Percentiles rank a stretch among this genome's conserved stretches.
Evolutionary conservation across 2,888 invertebrate genomes (phyloP).

Genomic region (Schizaphis graminum): DNA sequence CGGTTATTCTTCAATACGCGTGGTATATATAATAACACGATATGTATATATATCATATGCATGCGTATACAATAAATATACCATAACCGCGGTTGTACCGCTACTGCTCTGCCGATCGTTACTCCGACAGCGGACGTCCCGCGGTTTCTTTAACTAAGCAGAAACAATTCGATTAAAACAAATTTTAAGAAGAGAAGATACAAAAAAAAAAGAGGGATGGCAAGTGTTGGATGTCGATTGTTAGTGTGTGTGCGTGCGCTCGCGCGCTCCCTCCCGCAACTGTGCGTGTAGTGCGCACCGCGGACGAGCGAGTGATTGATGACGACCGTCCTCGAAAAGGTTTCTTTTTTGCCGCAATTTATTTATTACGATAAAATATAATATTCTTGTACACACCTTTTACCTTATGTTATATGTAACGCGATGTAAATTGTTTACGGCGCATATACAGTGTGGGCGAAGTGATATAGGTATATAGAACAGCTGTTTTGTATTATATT

Average conservation of each 20-base stretch:
- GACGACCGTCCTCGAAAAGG: neutral
- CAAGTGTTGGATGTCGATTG: conserved; percentile 32
- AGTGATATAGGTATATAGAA: neutral
- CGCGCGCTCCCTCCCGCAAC: no score
- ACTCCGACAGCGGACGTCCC: conserved; percentile 42
- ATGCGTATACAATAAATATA: conserved; percentile 8
- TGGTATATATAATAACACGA: neutral
- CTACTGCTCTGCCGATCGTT: neutral
- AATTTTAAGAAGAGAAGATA: neutral
- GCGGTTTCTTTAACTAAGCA: conserved; percentile 54
- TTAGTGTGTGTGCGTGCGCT: neutral
- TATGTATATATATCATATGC: conserved; percentile 22
- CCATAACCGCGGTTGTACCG: conserved; percentile 15
- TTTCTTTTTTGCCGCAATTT: conserved; percentile 20
- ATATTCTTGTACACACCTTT: neutral
- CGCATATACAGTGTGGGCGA: neutral
- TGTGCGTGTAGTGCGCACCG: neutral
- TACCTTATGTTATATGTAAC: neutral
- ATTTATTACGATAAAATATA: neutral
- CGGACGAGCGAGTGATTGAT: conserved; percentile 52
- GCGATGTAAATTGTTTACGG: neutral
- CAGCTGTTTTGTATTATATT: neutral
- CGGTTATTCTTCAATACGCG: neutral
- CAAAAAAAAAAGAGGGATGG: neutral
- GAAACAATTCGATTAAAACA: conserved; percentile 59